Evolutionary conservation across 2,797 vertebrate species (phyloP), one percentile per base, ranked within the genome.

Genomic region (Notolabrus celidotus): DNA sequence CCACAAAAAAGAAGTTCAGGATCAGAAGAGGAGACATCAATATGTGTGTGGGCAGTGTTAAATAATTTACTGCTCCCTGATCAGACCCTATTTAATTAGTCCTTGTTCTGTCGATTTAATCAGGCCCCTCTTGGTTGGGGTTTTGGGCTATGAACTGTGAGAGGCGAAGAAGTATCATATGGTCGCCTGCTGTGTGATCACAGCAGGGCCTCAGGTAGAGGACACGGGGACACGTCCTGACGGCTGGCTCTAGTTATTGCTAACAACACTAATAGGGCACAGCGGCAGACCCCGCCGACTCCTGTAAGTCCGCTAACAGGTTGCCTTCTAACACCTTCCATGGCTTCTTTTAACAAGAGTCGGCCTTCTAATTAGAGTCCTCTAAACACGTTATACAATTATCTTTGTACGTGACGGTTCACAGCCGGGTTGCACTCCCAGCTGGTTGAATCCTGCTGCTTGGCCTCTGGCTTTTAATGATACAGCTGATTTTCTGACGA

Each of bases 51-150:
- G 76, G 82, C 73, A 57, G 88, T 85, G 87, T 94, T 91, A 95
- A 95, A 93, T 92, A 89, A 93, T 93, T 95, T 91, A 93, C 92
- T 78, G 91, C 86, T 90, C 89, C 86, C 0, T 73, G 92, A 94
- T 94, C 91, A 92, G 73, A 71, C 88, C 87, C 90, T 91, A 87
- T 95, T 93, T 95, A 96, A 96, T 96, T 94, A 95, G 93, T 78
- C 90, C 92, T 68, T 84, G 86, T 83, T 93, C 85, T 86, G 89
- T 89, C 5, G 7, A 78, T 76, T 84, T 91, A 93, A 94, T 77
- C 93, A 91, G 92, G 68, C 70, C 81, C n/a, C 46, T 86, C 55
- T 34, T 41, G 86, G 72, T 85, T 41, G 76, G 80, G 86, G 82
- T 1, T 69, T 49, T 49, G 77, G n/a, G 4, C 78, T 82, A 2